A percentile compares a stretch with the other conserved stretches of the same genome.
These are phyloP conservation scores for Pammene aurita DNA, from an alignment of 2,888 invertebrate species.

Conservation along the genomic window DNA sequence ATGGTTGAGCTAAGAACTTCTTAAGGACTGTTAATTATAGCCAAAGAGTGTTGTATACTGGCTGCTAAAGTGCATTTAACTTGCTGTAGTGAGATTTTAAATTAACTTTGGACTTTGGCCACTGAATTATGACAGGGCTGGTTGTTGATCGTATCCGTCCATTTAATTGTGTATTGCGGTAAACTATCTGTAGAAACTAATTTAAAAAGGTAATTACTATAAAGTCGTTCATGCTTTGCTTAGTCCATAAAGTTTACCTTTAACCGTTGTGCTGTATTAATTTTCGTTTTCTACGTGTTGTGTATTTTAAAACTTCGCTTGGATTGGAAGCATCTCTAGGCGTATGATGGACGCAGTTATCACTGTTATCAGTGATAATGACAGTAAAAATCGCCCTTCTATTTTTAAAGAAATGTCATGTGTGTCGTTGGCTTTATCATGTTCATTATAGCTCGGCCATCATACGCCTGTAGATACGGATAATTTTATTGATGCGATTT, in stretches of 20 bases:
- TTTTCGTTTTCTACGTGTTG: constrained; percentile 19
- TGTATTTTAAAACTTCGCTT: constrained; percentile 26
- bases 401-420: no score
- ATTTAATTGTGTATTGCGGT: constrained; percentile 39
- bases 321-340: background rate
- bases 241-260: constrained; percentile 5
- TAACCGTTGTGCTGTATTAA: constrained; percentile 12
- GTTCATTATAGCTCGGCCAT: background rate
- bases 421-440: no score
- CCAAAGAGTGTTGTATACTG: constrained; percentile 45
- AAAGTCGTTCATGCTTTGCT: background rate
- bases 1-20: constrained; percentile 10
- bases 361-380: no score
- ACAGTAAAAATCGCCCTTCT: no score
- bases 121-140: constrained; percentile 42
- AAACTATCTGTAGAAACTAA: constrained; percentile 8
- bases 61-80: constrained; percentile 70
- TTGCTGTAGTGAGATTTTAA: constrained; percentile 60
- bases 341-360: background rate
- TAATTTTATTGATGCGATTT: constrained; percentile 1
- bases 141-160: constrained; percentile 46
- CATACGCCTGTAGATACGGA: background rate
- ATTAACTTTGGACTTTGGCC: constrained; percentile 48
- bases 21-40: constrained; percentile 30
- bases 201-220: background rate